These are phyloP conservation scores for Drosophila trapezifrons DNA, from an alignment of 1,140 invertebrate genomes.

Conservation along the genomic window DNA sequence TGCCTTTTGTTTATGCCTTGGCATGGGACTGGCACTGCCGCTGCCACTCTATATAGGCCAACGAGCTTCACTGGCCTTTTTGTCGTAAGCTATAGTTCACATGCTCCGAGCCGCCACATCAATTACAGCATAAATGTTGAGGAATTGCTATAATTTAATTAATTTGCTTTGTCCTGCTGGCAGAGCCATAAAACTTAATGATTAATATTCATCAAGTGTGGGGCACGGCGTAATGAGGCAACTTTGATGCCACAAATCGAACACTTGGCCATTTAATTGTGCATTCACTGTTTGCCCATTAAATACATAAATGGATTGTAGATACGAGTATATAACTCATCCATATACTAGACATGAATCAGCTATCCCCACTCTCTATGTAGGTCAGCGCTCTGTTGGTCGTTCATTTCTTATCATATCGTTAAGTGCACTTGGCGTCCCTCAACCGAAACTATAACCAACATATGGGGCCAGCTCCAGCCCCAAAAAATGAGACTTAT, in stretches of 20 bases:
- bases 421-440: conserved; percentile 74
- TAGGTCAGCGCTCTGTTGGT: conserved; percentile 40
- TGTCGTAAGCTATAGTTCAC: conserved; percentile 33
- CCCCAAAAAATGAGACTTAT: conserved; percentile 39
- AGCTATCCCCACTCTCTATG: conserved; percentile 14
- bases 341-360: conserved; percentile 6
- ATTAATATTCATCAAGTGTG: conserved; percentile 69
- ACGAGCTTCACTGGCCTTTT: conserved; percentile 37
- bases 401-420: conserved; percentile 65
- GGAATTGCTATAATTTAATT: conserved; percentile 62
- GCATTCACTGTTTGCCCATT: conserved; percentile 22
- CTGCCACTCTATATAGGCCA: conserved; percentile 55
- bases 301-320: neutral
- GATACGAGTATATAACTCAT: conserved; percentile 29
- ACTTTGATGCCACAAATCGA: conserved; percentile 52
- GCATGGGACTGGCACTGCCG: conserved; percentile 8
- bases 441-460: conserved; percentile 37
- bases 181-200: conserved; percentile 49
- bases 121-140: conserved; percentile 49
- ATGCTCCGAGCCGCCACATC: conserved; percentile 27
- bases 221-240: conserved; percentile 16
- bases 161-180: conserved; percentile 57
- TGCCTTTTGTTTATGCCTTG: conserved; percentile 37
- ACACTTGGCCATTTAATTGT: conserved; percentile 51
- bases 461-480: conserved; percentile 34